Evolutionary conservation across 1,140 invertebrate species (phyloP), one percentile per base, ranked within the genome.

Genomic region (Sinella curviseta): DNA sequence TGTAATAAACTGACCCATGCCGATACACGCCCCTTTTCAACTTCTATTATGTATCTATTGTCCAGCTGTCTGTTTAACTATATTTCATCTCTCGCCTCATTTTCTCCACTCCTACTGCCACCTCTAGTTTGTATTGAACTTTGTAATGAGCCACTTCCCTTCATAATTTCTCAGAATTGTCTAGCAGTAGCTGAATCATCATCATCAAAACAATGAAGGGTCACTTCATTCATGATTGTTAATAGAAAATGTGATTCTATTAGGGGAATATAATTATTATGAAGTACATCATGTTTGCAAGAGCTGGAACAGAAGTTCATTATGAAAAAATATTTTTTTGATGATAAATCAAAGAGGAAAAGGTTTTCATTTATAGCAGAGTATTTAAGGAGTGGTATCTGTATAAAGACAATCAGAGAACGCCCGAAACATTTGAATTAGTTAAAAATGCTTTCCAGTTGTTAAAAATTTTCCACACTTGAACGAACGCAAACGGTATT

Each of bases 31-130:
- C 77, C 70, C 80, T 78, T 81, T 78, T 78, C 80, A 77, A 65
- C 76, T 81, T 78, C 80, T 57, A 80, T 80, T 80, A 80, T 33
- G 54, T 14, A 76, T n/a, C 79, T 39, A 77, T 80, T 80, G 79
- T 80, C 54, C 67, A 78, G 77, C 77, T 80, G 75, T 76, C 60
- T 60, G 24, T 4, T 60, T 60, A 17, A 60, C 4, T 60, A 60
- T 60, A n/a, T 60, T 60, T 26, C 55, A 60, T 60, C 24, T 60
- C 55, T 24, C 3, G 39, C 17, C 17, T n/a, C 4, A 48, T 48
- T 48, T 48, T 17, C 4, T 48, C 17, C 4, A 4, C 39, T 8
- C 39, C 39, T 48, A 48, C n/a, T 48, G 39, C n/a, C 39, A 48
- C 39, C 39, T 48, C 55, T 60, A 4, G 55, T 60, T 60, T 60